A percentile compares a stretch with the other conserved stretches of the same genome.
Conservation (phyloP, 2,888 invertebrate genomes). For the Heliconius sara region DNA sequence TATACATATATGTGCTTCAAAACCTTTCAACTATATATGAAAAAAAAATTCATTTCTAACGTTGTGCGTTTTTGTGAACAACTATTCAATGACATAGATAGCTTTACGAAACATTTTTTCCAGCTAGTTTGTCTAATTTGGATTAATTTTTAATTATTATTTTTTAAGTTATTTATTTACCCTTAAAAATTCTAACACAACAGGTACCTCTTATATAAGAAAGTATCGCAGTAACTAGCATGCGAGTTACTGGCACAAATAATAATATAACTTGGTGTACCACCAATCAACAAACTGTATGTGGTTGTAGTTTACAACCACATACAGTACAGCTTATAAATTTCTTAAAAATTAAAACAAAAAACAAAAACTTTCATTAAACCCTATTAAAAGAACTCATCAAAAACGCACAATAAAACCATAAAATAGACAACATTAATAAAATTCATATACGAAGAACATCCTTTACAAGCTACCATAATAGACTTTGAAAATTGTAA, state of each 20-base stretch:
- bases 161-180: too few species aligned
- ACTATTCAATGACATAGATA: not conserved
- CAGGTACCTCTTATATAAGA: not conserved
- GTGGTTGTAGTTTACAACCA: too few species aligned
- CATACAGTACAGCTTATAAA: not conserved
- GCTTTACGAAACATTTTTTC: too few species aligned
- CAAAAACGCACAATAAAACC: slow-evolving; percentile 30
- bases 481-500: slow-evolving; percentile 47
- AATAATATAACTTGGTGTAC: not conserved
- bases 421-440: slow-evolving; percentile 1
- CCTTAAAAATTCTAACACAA: too few species aligned
- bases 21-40: slow-evolving; percentile 6
- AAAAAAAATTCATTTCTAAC: not conserved
- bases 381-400: slow-evolving; percentile 1
- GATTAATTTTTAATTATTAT: too few species aligned
- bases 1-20: slow-evolving; percentile 37
- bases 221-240: not conserved
- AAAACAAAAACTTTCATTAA: not conserved
- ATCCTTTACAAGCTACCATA: slow-evolving; percentile 31
- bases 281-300: not conserved
- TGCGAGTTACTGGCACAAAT: not conserved
- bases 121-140: too few species aligned
- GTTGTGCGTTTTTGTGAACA: slow-evolving; percentile 20
- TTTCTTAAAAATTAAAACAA: not conserved
- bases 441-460: slow-evolving; percentile 30